Base-by-base conservation (phyloP, 1,140 invertebrate genomes). In the Lepidostoma basale region DNA sequence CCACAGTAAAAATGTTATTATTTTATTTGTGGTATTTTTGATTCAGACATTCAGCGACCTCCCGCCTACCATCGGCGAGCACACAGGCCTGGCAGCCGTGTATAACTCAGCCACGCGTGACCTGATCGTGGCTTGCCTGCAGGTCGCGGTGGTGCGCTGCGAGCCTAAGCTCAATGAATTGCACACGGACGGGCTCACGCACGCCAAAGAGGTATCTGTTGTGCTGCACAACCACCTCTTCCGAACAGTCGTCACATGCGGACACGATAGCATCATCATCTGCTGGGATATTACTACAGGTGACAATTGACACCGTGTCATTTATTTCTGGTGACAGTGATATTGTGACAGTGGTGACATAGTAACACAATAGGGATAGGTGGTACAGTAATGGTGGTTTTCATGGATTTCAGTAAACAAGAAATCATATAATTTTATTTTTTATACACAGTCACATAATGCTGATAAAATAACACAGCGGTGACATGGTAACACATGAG, bases 241-340 rank as follows among this genome's bases (percentile, higher is more conserved):
- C 72, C 85, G 88, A 74, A 85, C 86, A 33, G 82, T 91, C 40
- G 84, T 90, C 36, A 88, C 89, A 1, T 88, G 86, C 36, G 87
- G 89, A 14, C 77, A 87, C 74, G 89, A 91, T 75, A 90, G 89
- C 64, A 87, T 85, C 72, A 90, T 92, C 60, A 90, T 90, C 65
- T 85, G 88, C 3, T 92, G 90, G 90, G 86, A 91, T 78, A 87
- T 88, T 1, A 84, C 85, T 78, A 85, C 81, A 18, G 88, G 85
- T 77, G n/a, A 45, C n/a, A n/a, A n/a, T n/a, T n/a, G n/a, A n/a
- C n/a, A n/a, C n/a, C n/a, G n/a, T n/a, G n/a, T n/a, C n/a, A n/a
- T n/a, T n/a, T n/a, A n/a, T n/a, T n/a, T n/a, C n/a, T n/a, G n/a
- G n/a, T n/a, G n/a, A n/a, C n/a, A n/a, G n/a, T n/a, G n/a, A n/a